phyloP scores from a whole-genome alignment of 2,888 invertebrate species.

The Lasiommata megera region DNA sequence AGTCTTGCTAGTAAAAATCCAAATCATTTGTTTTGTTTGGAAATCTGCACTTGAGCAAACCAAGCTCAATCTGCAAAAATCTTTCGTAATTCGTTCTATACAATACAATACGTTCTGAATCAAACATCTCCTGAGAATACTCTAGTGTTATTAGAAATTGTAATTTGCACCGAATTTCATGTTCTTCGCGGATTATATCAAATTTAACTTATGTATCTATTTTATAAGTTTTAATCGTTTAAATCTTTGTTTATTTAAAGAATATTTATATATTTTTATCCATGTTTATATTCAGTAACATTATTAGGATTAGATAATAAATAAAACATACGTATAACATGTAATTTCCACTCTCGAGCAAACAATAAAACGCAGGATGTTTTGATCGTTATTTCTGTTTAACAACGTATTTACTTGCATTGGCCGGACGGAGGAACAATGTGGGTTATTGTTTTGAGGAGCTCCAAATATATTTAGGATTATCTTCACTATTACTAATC shows the following conservation, averaged over 20 bases:
- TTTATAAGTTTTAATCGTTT: too few relatives aligned
- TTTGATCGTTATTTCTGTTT: constrained; percentile 13
- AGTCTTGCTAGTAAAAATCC: too few relatives aligned
- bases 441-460: not conserved
- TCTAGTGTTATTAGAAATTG: too few relatives aligned
- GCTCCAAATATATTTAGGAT: not conserved
- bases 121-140: too few relatives aligned
- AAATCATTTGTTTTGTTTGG: too few relatives aligned
- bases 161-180: too few relatives aligned
- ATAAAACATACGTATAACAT: not conserved
- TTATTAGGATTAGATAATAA: not conserved
- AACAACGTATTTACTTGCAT: constrained; percentile 18
- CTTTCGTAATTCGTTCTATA: too few relatives aligned
- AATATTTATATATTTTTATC: not conserved
- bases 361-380: constrained; percentile 17
- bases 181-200: too few relatives aligned
- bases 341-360: constrained; percentile 3
- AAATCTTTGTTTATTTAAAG: not conserved
- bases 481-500: not conserved
- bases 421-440: constrained; percentile 4
- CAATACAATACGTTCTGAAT: too few relatives aligned
- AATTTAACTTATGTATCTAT: too few relatives aligned
- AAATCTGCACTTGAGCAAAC: too few relatives aligned
- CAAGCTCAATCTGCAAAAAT: too few relatives aligned
- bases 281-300: not conserved